Base-by-base conservation (phyloP, 2,888 invertebrate species). In the Panopea generosa region DNA sequence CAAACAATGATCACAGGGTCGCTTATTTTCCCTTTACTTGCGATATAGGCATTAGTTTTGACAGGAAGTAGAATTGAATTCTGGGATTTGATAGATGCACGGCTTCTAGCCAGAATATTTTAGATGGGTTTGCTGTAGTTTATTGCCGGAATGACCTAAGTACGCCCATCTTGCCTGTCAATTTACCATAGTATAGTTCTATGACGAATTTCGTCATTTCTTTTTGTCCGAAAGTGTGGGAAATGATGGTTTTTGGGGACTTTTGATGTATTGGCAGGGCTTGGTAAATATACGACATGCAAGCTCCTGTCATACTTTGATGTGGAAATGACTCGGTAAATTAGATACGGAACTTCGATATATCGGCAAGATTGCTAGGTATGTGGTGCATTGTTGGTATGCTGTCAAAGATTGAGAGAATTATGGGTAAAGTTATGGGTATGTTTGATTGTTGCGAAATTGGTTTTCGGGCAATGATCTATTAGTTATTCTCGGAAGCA, bases 21-120 rank as follows among this genome's bases (percentile, higher is more conserved):
- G 22, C 50, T 50, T 38, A n/a, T 38, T 40, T 26, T n/a, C 40
- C 47, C 26, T 33, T n/a, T 52, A 40, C 4, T 56, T 43, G 40
- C 55, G 24, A 47, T 47, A 59, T 72, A 65, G 65, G 57, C 71
- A 61, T 73, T 66, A 66, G 53, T 53, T 73, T 56, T 73, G 72
- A 73, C 67, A 55, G 65, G 60, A 56, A 57, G 49, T 59, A 49
- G 57, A 73, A 73, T 73, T 60, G 72, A 55, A 65, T 73, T 73
- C 72, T 67, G 47, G 29, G 49, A 53, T 38, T 65, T 72, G 71
- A 72, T 72, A 29, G 49, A 50, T 50, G 16, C 47, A 6, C 47
- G 16, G n/a, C 20, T 47, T 16, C 20, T 16, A 4, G 47, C 47
- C 33, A 33, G 33, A 33, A 33, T 33, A 33, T 33, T 33, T 33